phyloP scores from a whole-genome alignment of 2,113 vertebrate species.

The Arothron firmamentum region DNA sequence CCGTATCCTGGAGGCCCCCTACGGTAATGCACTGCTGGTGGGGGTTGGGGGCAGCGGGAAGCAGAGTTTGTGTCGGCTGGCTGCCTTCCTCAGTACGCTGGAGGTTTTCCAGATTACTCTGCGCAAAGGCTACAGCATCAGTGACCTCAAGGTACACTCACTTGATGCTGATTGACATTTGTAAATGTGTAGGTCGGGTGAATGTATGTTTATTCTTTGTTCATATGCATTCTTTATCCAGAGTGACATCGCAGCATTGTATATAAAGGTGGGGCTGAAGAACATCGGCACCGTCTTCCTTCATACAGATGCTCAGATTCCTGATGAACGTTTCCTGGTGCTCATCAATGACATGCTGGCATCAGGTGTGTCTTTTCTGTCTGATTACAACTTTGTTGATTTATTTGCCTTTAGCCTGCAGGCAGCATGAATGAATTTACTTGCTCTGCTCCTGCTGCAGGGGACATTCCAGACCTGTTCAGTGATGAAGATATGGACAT shows the following conservation, averaged over 20 bases:
- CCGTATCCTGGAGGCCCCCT: conserved; percentile 76
- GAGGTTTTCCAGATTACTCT: conserved; percentile 79
- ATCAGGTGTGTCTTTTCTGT: conserved; percentile 59
- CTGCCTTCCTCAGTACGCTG: conserved; percentile 72
- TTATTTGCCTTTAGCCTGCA: neutral
- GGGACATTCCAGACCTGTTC: conserved; percentile 75
- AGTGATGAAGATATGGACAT: conserved; percentile 72
- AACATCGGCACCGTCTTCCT: conserved; percentile 74
- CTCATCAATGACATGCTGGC: conserved; percentile 76
- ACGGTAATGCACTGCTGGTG: conserved; percentile 74
- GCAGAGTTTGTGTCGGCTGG: conserved; percentile 73
- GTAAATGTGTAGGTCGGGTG: neutral
- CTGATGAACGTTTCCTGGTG: conserved; percentile 74
- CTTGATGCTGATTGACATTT: neutral
- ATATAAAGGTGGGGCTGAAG: conserved; percentile 78
- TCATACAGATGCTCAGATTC: conserved; percentile 72
- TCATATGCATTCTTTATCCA: conserved; percentile 22
- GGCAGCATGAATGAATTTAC: neutral
- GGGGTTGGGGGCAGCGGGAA: conserved; percentile 77
- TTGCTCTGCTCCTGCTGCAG: conserved; percentile 31
- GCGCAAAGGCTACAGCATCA: conserved; percentile 76
- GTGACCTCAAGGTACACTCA: conserved; percentile 69
- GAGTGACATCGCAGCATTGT: conserved; percentile 78
- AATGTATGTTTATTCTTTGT: neutral
- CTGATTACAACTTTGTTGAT: neutral